Percentiles rank a stretch among this genome's conserved stretches.
These are phyloP conservation scores for Cylas formicarius DNA, from an alignment of 1,140 invertebrate species.

Conservation along the genomic window DNA sequence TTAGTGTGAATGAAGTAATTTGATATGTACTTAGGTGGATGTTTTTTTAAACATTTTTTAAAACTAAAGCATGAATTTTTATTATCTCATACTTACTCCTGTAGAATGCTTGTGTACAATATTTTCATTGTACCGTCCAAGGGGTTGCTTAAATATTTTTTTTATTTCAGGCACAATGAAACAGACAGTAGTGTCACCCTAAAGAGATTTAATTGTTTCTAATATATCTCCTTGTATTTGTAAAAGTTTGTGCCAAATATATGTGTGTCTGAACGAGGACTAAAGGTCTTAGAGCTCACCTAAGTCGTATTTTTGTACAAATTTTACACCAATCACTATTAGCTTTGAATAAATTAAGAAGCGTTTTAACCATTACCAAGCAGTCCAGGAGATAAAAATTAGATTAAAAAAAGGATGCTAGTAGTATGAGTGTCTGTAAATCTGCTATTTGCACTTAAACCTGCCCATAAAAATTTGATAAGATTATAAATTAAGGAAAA, in stretches of 20 bases:
- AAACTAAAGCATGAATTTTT: background rate
- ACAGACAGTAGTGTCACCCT: constrained; percentile 35
- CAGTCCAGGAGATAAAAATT: constrained; percentile 18
- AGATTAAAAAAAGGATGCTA: background rate
- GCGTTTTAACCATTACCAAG: constrained; percentile 16
- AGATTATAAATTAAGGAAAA: no score
- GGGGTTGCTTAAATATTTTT: constrained; percentile 27
- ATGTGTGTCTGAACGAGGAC: constrained; percentile 12
- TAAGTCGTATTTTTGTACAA: constrained; percentile 7
- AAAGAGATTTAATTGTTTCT: constrained; percentile 33
- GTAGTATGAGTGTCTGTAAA: constrained; percentile 3
- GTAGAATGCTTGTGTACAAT: constrained; percentile 21
- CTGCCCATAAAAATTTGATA: constrained; percentile 4
- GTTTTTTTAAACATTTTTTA: background rate
- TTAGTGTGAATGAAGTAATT: no score
- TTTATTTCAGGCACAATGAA: constrained; percentile 42
- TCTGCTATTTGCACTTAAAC: constrained; percentile 11
- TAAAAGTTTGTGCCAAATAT: constrained; percentile 35
- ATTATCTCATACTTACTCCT: constrained; percentile 8
- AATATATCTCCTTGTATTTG: constrained; percentile 16
- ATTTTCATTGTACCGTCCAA: constrained; percentile 6
- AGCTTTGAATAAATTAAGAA: constrained; percentile 11
- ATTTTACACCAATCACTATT: constrained; percentile 2
- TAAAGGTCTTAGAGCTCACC: constrained; percentile 9
- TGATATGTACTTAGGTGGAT: no score